Evolutionary conservation across 2,888 invertebrate genomes (phyloP), one percentile per base, ranked within the genome.

Genomic region (Protula sp.): DNA sequence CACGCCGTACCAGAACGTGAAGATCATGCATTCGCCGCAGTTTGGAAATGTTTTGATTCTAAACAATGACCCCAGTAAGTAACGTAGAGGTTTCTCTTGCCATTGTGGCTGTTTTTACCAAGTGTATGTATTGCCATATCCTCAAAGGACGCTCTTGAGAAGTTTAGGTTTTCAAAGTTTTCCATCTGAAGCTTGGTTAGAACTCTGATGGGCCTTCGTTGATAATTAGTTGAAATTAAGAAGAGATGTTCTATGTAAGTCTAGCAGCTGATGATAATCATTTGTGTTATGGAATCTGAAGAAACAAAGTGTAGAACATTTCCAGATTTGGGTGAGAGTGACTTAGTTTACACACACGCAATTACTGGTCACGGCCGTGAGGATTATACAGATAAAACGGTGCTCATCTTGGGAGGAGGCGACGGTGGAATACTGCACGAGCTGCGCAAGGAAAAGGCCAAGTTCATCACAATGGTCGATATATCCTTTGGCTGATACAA

Each of bases 31-130:
- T 81, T 93, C 94, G 1, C 89, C 88, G 76, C 89, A 89, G 27
- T 85, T 92, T 72, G 94, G 94, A 54, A 94, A 94, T 79, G 88
- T 93, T 86, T 83, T 95, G 73, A 88, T 93, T 69, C 85, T 95
- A 72, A 94, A 95, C 80, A 93, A 93, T 80, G 85, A 94, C 74
- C 92, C 94, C 83, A 94, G n/a, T n/a, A n/a, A n/a, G n/a, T n/a
- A n/a, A n/a, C n/a, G n/a, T n/a, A 94, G 94, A 84, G 86, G 88
- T 68, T 26, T 24, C 4, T n/a, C n/a, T n/a, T n/a, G n/a, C n/a
- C n/a, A n/a, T n/a, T n/a, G n/a, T n/a, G n/a, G n/a, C n/a, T n/a
- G n/a, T n/a, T n/a, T n/a, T n/a, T n/a, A n/a, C n/a, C n/a, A n/a
- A n/a, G n/a, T n/a, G n/a, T n/a, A n/a, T n/a, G n/a, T n/a, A n/a